Evolutionary conservation across 1,140 invertebrate species (phyloP), one percentile per base, ranked within the genome.

Genomic region (Tyrophagus putrescentiae): DNA sequence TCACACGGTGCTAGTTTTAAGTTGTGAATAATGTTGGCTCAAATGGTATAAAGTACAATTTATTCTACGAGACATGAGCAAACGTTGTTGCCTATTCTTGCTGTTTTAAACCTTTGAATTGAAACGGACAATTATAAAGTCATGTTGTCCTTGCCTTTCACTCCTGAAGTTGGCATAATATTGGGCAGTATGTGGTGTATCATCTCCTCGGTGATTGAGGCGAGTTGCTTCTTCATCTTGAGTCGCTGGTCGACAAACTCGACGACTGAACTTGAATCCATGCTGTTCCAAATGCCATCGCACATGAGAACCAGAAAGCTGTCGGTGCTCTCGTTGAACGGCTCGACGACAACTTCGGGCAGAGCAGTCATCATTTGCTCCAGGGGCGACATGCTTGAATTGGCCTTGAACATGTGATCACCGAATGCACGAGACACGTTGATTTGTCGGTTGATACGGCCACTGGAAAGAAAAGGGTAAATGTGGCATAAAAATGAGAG

Each of bases 81-180:
- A n/a, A n/a, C n/a, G n/a, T n/a, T n/a, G n/a, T n/a, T n/a, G n/a
- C n/a, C n/a, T n/a, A n/a, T n/a, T n/a, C n/a, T n/a, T n/a, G n/a
- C n/a, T n/a, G n/a, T n/a, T n/a, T n/a, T n/a, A n/a, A n/a, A n/a
- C n/a, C n/a, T n/a, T n/a, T n/a, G n/a, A n/a, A n/a, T n/a, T n/a
- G n/a, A n/a, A n/a, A n/a, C n/a, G n/a, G n/a, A n/a, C n/a, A n/a
- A n/a, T n/a, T n/a, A n/a, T n/a, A 88, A 87, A 1, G 94, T 97
- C 93, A 98, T 98, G 72, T 98, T 98, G 73, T 98, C 94, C 73
- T 92, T 96, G 32, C 93, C 93, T 7, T 90, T 94, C 7, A 91
- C 95, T 27, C 56, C 56, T 27, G 34, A 9, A 27, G 90, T 91
- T 72, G 97, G 93, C 3, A 90, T 92, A 68, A 91, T 82, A 21